A percentile compares a stretch with the other conserved stretches of the same genome.
phyloP scores from a whole-genome alignment of 1,140 invertebrate genomes.

The Aradophagus sp. region DNA sequence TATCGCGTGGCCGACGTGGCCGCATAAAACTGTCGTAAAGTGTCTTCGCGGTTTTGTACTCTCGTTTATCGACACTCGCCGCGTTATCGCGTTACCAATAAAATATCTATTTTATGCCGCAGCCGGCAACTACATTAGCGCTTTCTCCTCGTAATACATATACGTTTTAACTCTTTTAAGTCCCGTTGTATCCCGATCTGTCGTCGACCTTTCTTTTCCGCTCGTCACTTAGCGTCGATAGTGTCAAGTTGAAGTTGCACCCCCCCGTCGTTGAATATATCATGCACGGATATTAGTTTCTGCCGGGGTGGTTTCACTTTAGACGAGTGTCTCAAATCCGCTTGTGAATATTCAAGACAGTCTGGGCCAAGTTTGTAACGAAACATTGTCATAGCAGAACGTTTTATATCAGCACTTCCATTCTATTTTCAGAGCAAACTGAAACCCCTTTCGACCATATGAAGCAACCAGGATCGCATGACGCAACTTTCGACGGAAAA shows the following conservation, averaged over 20 bases:
- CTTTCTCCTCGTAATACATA: conserved; percentile 43
- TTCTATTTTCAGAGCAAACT: conserved; percentile 49
- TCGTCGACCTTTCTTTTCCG: conserved; percentile 20
- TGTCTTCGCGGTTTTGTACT: conserved; percentile 49
- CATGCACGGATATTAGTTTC: conserved; percentile 44
- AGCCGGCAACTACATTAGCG: conserved; percentile 39
- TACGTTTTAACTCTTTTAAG: conserved; percentile 16
- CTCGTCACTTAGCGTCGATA: conserved; percentile 23
- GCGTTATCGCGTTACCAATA: conserved; percentile 44
- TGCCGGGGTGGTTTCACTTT: conserved; percentile 16
- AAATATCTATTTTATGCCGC: conserved; percentile 48
- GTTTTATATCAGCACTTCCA: conserved; percentile 36
- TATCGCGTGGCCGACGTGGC: conserved; percentile 24
- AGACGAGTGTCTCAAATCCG: conserved; percentile 49
- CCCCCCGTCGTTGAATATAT: conserved; percentile 31
- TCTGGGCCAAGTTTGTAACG: conserved; percentile 39
- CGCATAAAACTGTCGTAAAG: conserved; percentile 48
- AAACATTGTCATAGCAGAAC: conserved; percentile 53
- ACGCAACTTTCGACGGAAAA: too few relatives aligned
- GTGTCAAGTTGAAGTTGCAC: conserved; percentile 20
- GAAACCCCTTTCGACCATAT: conserved; percentile 12
- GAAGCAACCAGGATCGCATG: too few relatives aligned
- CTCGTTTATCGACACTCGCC: conserved; percentile 45
- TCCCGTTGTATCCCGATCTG: conserved; percentile 2
- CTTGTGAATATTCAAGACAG: conserved; percentile 53